Percentiles rank a stretch among this genome's conserved stretches.
Conservation (phyloP, 2,797 vertebrate species). For the Nannoperca australis region DNA sequence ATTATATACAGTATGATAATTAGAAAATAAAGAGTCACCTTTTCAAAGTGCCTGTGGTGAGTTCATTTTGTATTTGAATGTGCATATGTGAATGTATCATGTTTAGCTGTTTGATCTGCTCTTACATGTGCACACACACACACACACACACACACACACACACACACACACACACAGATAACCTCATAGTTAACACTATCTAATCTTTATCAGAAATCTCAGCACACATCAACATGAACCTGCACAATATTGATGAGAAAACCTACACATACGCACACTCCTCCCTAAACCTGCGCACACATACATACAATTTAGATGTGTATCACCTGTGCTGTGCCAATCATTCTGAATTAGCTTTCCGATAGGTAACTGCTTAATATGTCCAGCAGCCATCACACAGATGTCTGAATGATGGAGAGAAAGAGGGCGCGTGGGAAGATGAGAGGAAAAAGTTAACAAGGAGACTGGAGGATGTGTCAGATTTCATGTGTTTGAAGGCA, state of each 20-base stretch:
- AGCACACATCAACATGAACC: not conserved
- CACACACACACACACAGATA: not conserved
- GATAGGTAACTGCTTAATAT: slow-evolving; percentile 61
- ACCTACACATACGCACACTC: not conserved
- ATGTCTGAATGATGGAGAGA: slow-evolving; percentile 38
- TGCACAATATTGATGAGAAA: slow-evolving; percentile 11
- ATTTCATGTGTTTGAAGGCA: slow-evolving; percentile 36
- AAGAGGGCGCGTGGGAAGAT: slow-evolving; percentile 12
- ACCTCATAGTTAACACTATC: not conserved
- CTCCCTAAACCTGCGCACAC: slow-evolving; percentile 18
- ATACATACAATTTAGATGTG: slow-evolving; percentile 31
- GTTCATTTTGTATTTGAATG: slow-evolving; percentile 53
- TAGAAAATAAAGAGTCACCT: slow-evolving; percentile 87
- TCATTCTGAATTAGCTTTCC: slow-evolving; percentile 39
- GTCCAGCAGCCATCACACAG: slow-evolving; percentile 47
- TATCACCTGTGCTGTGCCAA: slow-evolving; percentile 55
- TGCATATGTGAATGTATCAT: slow-evolving; percentile 17
- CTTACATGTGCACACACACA: not conserved
- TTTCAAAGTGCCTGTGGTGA: slow-evolving; percentile 80
- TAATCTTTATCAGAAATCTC: slow-evolving; percentile 10
- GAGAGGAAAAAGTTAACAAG: slow-evolving; percentile 50
- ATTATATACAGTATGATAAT: slow-evolving; percentile 85
- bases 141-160: not conserved
- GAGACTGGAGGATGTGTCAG: slow-evolving; percentile 36
- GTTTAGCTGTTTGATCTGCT: not conserved